These are phyloP conservation scores for Heterodera filipjevi DNA, from an alignment of 2,888 invertebrate genomes.

Conservation along the genomic window DNA sequence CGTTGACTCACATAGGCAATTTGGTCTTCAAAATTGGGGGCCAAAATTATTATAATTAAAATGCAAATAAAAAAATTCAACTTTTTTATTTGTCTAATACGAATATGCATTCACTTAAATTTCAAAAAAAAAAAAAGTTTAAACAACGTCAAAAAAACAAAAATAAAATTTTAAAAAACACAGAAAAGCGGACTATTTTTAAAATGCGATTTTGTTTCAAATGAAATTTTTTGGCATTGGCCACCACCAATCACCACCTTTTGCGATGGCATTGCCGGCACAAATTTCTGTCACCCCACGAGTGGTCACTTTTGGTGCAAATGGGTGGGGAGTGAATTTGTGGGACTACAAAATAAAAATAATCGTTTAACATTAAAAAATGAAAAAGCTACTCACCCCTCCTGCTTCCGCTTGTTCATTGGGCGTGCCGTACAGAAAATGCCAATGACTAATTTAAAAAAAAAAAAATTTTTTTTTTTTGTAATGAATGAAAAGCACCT, in stretches of 20 bases:
- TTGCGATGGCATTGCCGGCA: background rate
- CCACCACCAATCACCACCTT: background rate
- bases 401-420: background rate
- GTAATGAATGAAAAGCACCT: background rate
- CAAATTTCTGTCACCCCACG: background rate
- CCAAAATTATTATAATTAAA: no score
- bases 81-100: no score
- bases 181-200: no score
- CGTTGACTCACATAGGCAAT: background rate
- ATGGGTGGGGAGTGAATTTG: background rate
- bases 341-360: background rate
- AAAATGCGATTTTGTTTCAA: no score
- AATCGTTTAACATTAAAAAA: background rate
- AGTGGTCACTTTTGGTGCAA: background rate
- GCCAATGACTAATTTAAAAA: background rate
- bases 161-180: no score
- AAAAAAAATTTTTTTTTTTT: background rate
- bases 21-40: background rate
- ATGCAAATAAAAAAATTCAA: background rate
- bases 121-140: background rate
- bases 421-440: conserved; percentile 1
- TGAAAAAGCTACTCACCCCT: no score
- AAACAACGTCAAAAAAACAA: no score
- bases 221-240: background rate
- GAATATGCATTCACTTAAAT: no score